Evolutionary conservation across 37 sponge, comb jelly and placozoan genomes (phyloP).

Genomic region (Petrosia ficiformis): DNA sequence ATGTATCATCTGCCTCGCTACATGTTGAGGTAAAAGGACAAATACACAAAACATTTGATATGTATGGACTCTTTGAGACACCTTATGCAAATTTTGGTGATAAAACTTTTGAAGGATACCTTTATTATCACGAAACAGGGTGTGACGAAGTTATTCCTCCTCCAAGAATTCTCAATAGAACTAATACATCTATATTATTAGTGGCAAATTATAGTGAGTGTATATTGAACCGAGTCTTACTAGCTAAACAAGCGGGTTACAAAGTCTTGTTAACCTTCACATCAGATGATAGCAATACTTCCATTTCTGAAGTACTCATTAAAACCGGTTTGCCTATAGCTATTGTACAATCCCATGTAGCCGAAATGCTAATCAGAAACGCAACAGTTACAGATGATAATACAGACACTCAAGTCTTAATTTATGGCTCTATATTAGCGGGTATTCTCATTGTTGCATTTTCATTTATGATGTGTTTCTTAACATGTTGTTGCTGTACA

Average conservation of each 20-base stretch:
- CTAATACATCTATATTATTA: conserved; percentile 9
- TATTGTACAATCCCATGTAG: conserved; percentile 5
- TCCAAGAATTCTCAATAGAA: not conserved
- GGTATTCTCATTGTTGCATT: not conserved
- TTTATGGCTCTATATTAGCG: not conserved
- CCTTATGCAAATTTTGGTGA: not conserved
- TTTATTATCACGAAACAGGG: not conserved
- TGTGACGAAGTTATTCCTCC: too few relatives aligned
- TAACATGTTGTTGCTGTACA: not conserved
- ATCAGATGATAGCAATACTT: not conserved
- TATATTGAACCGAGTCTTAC: not conserved
- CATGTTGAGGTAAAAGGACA: too few relatives aligned
- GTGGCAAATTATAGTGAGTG: conserved; percentile 17
- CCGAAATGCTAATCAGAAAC: too few relatives aligned
- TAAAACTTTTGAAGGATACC: not conserved
- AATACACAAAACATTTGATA: not conserved
- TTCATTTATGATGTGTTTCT: conserved; percentile 23
- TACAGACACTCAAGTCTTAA: not conserved
- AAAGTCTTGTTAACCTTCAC: conserved; percentile 8
- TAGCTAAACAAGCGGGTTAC: conserved; percentile 38
- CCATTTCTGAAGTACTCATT: not conserved
- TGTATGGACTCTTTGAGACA: not conserved
- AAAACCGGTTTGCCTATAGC: conserved; percentile 31
- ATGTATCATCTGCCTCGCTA: too few relatives aligned
- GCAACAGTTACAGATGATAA: not conserved